These are phyloP conservation scores for Cheilosia variabilis DNA, from an alignment of 2,888 invertebrate species.

Conservation along the genomic window DNA sequence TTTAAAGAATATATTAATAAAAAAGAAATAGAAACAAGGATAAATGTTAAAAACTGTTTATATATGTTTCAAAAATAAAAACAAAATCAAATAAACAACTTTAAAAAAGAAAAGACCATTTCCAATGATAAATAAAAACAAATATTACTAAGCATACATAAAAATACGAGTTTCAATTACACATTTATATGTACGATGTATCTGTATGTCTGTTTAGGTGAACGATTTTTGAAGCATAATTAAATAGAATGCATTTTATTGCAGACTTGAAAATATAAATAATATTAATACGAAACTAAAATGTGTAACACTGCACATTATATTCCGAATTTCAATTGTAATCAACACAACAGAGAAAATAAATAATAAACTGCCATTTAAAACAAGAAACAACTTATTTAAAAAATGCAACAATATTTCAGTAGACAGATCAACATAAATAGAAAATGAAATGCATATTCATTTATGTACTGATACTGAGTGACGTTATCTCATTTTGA, in stretches of 20 bases:
- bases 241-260: constrained; percentile 77
- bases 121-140: constrained; percentile 51
- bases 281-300: constrained; percentile 35
- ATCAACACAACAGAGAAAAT: constrained; percentile 55
- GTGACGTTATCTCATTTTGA: background rate
- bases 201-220: constrained; percentile 59
- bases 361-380: constrained; percentile 74
- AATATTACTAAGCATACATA: constrained; percentile 59
- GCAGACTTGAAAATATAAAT: constrained; percentile 77
- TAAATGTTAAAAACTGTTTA: constrained; percentile 60
- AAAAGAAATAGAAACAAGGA: constrained; percentile 32
- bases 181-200: constrained; percentile 60
- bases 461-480: too few relatives aligned
- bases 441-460: too few relatives aligned
- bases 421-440: constrained; percentile 12
- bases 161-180: constrained; percentile 73
- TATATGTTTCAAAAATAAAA: constrained; percentile 52
- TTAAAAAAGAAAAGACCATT: constrained; percentile 53
- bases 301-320: constrained; percentile 26
- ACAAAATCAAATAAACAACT: constrained; percentile 17
- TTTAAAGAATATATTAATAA: constrained; percentile 32
- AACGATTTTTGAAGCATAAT: constrained; percentile 52
- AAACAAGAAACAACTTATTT: constrained; percentile 49
- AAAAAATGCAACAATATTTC: constrained; percentile 7
- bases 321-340: constrained; percentile 73